Percentiles rank a stretch among this genome's conserved stretches.
Evolutionary conservation across 2,888 invertebrate genomes (phyloP).

Genomic region (Aspidiotus rigidus): DNA sequence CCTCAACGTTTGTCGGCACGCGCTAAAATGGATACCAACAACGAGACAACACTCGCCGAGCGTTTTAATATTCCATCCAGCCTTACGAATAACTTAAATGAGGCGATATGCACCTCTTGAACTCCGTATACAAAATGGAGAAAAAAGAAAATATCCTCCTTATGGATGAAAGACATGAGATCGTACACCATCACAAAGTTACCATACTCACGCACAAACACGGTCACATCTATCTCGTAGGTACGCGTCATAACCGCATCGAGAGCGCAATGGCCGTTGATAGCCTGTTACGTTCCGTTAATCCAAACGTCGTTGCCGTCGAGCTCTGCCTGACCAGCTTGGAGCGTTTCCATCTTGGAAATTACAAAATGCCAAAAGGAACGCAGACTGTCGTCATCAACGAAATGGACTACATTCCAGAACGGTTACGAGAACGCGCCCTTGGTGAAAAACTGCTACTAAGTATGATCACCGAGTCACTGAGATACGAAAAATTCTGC

Average conservation of each 20-base stretch:
- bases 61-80: no score
- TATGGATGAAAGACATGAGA: not conserved
- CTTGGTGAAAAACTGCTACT: conserved; percentile 20
- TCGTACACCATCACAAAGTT: conserved; percentile 6
- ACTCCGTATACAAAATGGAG: not conserved
- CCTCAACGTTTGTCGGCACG: no score
- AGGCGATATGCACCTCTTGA: not conserved
- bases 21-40: no score
- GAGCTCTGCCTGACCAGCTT: conserved; percentile 23
- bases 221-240: conserved; percentile 19
- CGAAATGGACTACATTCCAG: conserved; percentile 16
- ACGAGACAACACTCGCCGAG: no score
- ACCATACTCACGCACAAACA: conserved; percentile 13
- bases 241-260: conserved; percentile 20
- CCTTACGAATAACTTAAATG: no score
- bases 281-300: not conserved
- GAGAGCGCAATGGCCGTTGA: conserved; percentile 11
- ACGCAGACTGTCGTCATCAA: not conserved
- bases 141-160: not conserved
- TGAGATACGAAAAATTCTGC: conserved; percentile 22
- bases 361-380: not conserved
- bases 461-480: conserved; percentile 13
- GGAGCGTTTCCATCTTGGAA: conserved; percentile 12
- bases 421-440: conserved; percentile 14
- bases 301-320: conserved; percentile 23